Base-by-base conservation (phyloP, 2,113 vertebrate genomes). In the Grus americana region DNA sequence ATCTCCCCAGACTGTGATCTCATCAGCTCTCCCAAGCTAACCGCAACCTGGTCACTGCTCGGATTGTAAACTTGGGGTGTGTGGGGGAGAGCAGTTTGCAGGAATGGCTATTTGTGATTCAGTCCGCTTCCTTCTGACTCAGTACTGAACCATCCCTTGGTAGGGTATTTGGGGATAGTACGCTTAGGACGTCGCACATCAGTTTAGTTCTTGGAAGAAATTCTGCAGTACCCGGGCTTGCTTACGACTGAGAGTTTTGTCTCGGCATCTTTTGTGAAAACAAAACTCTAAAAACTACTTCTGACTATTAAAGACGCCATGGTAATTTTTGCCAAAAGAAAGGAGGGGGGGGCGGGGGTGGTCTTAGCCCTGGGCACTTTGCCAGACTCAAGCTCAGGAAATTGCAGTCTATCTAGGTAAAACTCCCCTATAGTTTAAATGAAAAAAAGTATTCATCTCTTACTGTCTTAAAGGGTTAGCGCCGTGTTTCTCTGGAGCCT, bases 371-470 rank as follows among this genome's bases (percentile, higher is more conserved):
- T 29, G 92, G 97, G 94, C 94, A 66, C 78, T 79, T 85, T 93
- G 96, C 97, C 96, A 96, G 89, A 68, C 75, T 91, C 3, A 6
- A 91, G 89, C 92, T 95, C 97, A 97, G 96, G 96, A 97, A 97
- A 97, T 97, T 97, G 92, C 96, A 94, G 88, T 97, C 96, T 94
- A 92, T 97, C 93, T 96, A 96, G 94, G 92, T 97, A 97, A 93
- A 96, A 96, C 89, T 96, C 91, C 88, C 93, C 95, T 94, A 85
- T 96, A 96, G 91, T 96, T 95, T 85, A 93, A 94, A 87, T 95
- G 90, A 93, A 96, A 95, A 97, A 94, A 97, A 91, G 80, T 93
- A 91, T 94, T 97, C 83, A 94, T 96, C 91, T 72, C 91, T 96
- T 88, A 94, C 93, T 97, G 94, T 95, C 92, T 95, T 96, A 78